phyloP scores from a whole-genome alignment of 2,888 invertebrate species.

The Calephelis perditalis region DNA sequence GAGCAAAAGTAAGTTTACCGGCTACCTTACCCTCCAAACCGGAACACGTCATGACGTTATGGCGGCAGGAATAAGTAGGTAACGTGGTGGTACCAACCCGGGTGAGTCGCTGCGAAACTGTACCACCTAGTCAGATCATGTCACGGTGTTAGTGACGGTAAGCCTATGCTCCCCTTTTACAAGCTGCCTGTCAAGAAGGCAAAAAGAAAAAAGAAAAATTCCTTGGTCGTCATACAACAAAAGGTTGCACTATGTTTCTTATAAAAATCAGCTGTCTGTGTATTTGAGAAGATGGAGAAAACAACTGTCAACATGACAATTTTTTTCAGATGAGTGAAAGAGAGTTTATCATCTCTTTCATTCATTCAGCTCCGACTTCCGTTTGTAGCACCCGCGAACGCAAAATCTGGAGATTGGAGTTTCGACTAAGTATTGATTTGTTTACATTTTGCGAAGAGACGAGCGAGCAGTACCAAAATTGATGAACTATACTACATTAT shows the following conservation, averaged over 20 bases:
- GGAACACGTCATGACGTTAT: too few relatives aligned
- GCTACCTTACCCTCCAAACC: too few relatives aligned
- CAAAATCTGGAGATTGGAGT: slow-evolving; percentile 32
- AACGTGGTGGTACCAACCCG: too few relatives aligned
- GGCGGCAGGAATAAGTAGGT: too few relatives aligned
- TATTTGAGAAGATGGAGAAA: slow-evolving; percentile 16
- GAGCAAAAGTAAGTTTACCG: too few relatives aligned
- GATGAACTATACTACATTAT: slow-evolving; percentile 43
- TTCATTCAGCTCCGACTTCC: slow-evolving; percentile 3
- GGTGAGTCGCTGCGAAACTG: too few relatives aligned
- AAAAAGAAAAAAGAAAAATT: too few relatives aligned
- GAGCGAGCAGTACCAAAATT: slow-evolving; percentile 40
- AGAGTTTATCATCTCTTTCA: slow-evolving; percentile 20
- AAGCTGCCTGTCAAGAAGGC: too few relatives aligned
- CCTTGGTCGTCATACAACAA: too few relatives aligned
- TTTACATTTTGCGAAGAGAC: slow-evolving; percentile 52
- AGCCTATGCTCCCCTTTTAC: too few relatives aligned
- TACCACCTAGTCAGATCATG: too few relatives aligned
- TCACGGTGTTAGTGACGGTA: too few relatives aligned
- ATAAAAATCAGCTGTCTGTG: neutral
- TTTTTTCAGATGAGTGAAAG: slow-evolving; percentile 4
- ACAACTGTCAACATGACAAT: slow-evolving; percentile 33
- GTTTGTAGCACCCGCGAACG: slow-evolving; percentile 46
- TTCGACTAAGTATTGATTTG: slow-evolving; percentile 64
- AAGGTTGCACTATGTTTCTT: neutral